Evolutionary conservation across 2,797 vertebrate genomes (phyloP).

Genomic region (Salmo trutta): DNA sequence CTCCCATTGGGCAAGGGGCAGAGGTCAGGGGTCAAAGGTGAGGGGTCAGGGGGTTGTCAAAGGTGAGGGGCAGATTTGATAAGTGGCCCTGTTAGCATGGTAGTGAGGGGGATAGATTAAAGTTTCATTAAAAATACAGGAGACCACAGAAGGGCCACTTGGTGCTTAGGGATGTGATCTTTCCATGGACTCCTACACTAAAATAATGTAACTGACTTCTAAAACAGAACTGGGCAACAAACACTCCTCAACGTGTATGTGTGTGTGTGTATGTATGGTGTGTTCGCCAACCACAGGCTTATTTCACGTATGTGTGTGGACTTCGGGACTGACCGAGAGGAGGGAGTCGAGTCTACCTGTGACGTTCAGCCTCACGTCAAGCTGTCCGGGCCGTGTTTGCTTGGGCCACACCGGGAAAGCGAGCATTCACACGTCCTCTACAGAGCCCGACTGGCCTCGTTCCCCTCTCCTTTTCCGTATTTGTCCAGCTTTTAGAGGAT

Average conservation of each 20-base stretch:
- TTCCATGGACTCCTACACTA: not conserved
- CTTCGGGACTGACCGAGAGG: conserved; percentile 31
- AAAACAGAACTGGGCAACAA: conserved; percentile 21
- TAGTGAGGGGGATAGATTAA: conserved; percentile 4
- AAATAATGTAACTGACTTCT: conserved; percentile 5
- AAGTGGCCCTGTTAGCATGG: not conserved
- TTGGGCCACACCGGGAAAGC: conserved; percentile 10
- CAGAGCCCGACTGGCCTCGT: conserved; percentile 29
- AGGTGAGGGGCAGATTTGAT: conserved; percentile 8
- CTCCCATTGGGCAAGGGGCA: conserved; percentile 52
- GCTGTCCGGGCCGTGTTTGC: conserved; percentile 34
- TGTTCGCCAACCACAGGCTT: conserved; percentile 7
- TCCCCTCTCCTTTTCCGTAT: not conserved
- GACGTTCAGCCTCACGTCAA: conserved; percentile 48
- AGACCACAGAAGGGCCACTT: not conserved
- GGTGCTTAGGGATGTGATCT: not conserved
- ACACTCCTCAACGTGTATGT: conserved; percentile 9
- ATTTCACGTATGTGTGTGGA: conserved; percentile 35
- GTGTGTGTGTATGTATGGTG: conserved; percentile 31
- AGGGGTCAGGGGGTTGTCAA: not conserved
- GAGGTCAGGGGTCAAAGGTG: conserved; percentile 7
- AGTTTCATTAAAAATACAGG: not conserved
- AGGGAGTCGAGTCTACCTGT: conserved; percentile 44
- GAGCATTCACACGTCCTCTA: conserved; percentile 22
- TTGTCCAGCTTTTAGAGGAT: too few relatives aligned